These are phyloP conservation scores for Zeugodacus cucurbitae DNA, from an alignment of 1,140 invertebrate species.

Conservation along the genomic window DNA sequence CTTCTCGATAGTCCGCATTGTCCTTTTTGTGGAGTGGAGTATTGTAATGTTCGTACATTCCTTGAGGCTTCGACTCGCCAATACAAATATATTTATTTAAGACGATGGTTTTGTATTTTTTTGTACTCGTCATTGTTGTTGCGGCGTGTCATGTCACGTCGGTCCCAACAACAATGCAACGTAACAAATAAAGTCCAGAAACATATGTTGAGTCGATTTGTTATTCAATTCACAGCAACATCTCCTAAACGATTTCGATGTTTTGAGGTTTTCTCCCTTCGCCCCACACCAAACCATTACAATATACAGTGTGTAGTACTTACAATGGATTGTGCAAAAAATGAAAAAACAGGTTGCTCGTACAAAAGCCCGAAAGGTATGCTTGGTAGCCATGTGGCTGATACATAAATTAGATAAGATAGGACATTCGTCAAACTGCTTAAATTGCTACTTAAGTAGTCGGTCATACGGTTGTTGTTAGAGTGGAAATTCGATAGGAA, in stretches of 20 bases:
- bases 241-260: background rate
- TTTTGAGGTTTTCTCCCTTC: background rate
- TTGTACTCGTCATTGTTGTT: background rate
- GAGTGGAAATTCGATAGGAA: background rate
- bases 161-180: background rate
- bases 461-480: background rate
- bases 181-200: background rate
- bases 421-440: background rate
- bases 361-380: background rate
- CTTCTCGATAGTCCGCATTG: background rate
- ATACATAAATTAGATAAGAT: conserved; percentile 7
- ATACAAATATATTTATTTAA: background rate
- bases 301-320: background rate
- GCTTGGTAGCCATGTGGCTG: background rate
- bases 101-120: background rate
- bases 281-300: background rate
- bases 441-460: conserved; percentile 9
- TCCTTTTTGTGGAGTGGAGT: background rate
- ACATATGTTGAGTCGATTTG: conserved; percentile 13
- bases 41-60: background rate
- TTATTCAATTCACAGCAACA: conserved; percentile 1
- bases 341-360: background rate
- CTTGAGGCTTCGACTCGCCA: background rate
- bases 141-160: background rate
- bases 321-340: background rate